Evolutionary conservation across 2,888 invertebrate species (phyloP), one percentile per base, ranked within the genome.

Genomic region (Augochlorella aurata): DNA sequence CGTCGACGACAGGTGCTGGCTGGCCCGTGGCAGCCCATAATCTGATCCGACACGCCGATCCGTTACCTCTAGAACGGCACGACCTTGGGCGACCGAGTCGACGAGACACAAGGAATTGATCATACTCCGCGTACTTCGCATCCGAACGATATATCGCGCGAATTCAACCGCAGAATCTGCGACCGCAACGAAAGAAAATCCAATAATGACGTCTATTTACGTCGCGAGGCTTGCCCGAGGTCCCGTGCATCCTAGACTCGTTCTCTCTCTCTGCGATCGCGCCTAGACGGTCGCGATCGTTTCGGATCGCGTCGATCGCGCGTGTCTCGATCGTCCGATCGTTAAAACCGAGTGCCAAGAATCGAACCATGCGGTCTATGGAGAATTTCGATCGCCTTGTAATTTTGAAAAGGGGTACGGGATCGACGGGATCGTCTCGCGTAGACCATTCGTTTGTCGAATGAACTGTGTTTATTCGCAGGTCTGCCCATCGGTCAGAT

Each of bases 401-500:
- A 10, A 12, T 54, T 54, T 54, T 21, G 21, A 12, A 21, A 54
- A 54, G 0, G 21, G 21, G 21, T 54, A 21, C 21, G 12, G 0
- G 12, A 12, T 54, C 12, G 12, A 24, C 21, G 21, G 54, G 9
- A 18, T 18, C 9, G 9, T 29, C 24, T 16, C 38, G 18, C 10
- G 38, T 4, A n/a, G 38, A 38, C 38, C 18, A 10, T n/a, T 18
- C 18, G 8, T 38, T 67, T 44, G 38, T 29, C 2, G 1, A 29
- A 29, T 12, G 5, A 21, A 66, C 24, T 4, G 45, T 8, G 0
- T 38, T n/a, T 52, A 10, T n/a, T 84, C 52, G 9, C 71, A 89
- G 89, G 89, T 67, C 14, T 89, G 74, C 85, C 89, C 4, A 71
- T 79, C 58, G 72, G 87, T 12, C 89, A 88, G 82, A 85, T 85